phyloP scores from a whole-genome alignment of 2,888 invertebrate genomes.

The Limnephilus lunatus region DNA sequence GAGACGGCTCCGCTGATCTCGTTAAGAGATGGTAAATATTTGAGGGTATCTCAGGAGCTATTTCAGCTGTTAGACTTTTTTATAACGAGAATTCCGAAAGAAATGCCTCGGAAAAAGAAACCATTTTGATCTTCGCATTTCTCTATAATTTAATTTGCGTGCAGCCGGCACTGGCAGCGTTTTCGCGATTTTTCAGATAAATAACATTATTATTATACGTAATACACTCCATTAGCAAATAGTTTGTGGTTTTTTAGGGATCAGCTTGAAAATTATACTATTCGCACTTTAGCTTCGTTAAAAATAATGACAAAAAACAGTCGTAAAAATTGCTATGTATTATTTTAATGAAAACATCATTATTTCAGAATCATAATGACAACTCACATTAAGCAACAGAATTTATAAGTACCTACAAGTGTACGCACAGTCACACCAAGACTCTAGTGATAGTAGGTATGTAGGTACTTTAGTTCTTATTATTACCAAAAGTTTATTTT shows the following conservation, averaged over 20 bases:
- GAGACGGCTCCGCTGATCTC: background rate
- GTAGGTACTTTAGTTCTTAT: too few relatives aligned
- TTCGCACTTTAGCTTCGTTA: too few relatives aligned
- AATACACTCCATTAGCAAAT: background rate
- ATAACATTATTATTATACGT: background rate
- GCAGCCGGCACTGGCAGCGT: background rate
- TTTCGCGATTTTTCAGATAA: too few relatives aligned
- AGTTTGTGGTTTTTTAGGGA: background rate
- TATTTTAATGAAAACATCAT: too few relatives aligned
- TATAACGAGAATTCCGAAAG: background rate
- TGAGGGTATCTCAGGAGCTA: slow-evolving; percentile 55
- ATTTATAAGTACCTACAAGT: too few relatives aligned
- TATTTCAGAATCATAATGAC: too few relatives aligned
- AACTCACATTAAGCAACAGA: too few relatives aligned
- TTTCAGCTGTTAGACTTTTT: slow-evolving; percentile 48
- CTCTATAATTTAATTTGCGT: background rate
- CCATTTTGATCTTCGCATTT: background rate
- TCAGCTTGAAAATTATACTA: background rate
- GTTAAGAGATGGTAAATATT: slow-evolving; percentile 62
- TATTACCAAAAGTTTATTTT: too few relatives aligned
- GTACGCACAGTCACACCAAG: too few relatives aligned
- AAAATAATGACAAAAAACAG: too few relatives aligned
- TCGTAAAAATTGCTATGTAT: too few relatives aligned
- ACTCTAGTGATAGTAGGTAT: too few relatives aligned
- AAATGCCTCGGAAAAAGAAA: background rate